Conservation (phyloP, 2,113 vertebrate species). For the Pangasianodon hypophthalmus region DNA sequence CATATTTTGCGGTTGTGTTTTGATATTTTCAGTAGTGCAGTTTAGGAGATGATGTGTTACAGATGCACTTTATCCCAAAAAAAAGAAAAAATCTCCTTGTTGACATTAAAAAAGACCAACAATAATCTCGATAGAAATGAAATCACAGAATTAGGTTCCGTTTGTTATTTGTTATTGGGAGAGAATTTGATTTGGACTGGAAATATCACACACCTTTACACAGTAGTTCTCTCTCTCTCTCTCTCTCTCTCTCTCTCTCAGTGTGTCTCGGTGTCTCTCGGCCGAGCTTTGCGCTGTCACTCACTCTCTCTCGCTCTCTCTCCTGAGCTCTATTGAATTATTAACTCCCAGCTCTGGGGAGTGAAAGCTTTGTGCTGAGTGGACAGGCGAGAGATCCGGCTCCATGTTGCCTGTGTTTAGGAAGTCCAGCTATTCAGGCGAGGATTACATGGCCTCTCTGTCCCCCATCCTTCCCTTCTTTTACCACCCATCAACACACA, state of each 20-base stretch:
- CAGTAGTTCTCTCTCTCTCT: neutral
- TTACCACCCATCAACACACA: neutral
- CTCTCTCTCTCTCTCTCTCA: neutral
- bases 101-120: neutral
- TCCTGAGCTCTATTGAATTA: slow-evolving; percentile 73
- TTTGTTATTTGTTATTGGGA: neutral
- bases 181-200: neutral
- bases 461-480: slow-evolving; percentile 37
- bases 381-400: slow-evolving; percentile 69
- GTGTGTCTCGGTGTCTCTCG: slow-evolving; percentile 17
- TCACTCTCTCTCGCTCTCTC: slow-evolving; percentile 54
- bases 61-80: neutral
- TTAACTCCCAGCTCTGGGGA: slow-evolving; percentile 72
- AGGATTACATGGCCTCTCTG: slow-evolving; percentile 59
- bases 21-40: neutral
- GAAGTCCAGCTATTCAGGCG: slow-evolving; percentile 65
- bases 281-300: slow-evolving; percentile 41
- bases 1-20: neutral
- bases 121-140: neutral
- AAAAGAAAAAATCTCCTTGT: neutral
- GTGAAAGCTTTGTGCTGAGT: slow-evolving; percentile 74
- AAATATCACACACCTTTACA: neutral
- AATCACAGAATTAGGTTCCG: neutral
- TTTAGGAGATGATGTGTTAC: neutral
- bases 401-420: slow-evolving; percentile 67